These are phyloP conservation scores for Oophaga sylvatica DNA, from an alignment of 2,797 vertebrate genomes.

Conservation along the genomic window DNA sequence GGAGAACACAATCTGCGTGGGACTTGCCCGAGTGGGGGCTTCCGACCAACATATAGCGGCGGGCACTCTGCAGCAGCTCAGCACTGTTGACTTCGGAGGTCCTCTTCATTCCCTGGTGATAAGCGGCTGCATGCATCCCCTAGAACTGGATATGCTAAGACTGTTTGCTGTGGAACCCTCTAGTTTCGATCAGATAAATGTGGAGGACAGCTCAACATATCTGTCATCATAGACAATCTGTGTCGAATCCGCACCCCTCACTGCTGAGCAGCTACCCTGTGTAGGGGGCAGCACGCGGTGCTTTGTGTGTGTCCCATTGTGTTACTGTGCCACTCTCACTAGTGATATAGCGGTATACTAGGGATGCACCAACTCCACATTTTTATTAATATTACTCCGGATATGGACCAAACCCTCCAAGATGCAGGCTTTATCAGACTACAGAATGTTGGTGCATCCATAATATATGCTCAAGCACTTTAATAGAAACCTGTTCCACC, in stretches of 20 bases:
- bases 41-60: constrained; percentile 82
- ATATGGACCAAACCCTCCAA: constrained; percentile 9
- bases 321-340: constrained; percentile 21
- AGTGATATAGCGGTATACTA: constrained; percentile 31
- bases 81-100: constrained; percentile 81
- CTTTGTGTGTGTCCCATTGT: constrained; percentile 44
- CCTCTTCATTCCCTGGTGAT: constrained; percentile 91
- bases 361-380: constrained; percentile 1
- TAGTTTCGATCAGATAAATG: constrained; percentile 67
- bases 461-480: constrained; percentile 31
- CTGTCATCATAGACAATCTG: constrained; percentile 42
- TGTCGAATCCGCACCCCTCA: not conserved
- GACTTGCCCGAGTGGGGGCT: constrained; percentile 88
- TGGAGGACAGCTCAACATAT: constrained; percentile 57
- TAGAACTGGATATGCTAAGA: constrained; percentile 91
- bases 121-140: constrained; percentile 86
- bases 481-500: constrained; percentile 7
- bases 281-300: constrained; percentile 18
- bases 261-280: constrained; percentile 17
- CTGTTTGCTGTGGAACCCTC: constrained; percentile 77
- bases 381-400: not conserved
- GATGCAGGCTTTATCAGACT: not conserved
- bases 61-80: constrained; percentile 81
- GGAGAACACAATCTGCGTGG: constrained; percentile 88
- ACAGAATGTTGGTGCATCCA: constrained; percentile 21